Evolutionary conservation across 2,113 vertebrate genomes (phyloP), one percentile per base, ranked within the genome.

Genomic region (Taxidea taxus): DNA sequence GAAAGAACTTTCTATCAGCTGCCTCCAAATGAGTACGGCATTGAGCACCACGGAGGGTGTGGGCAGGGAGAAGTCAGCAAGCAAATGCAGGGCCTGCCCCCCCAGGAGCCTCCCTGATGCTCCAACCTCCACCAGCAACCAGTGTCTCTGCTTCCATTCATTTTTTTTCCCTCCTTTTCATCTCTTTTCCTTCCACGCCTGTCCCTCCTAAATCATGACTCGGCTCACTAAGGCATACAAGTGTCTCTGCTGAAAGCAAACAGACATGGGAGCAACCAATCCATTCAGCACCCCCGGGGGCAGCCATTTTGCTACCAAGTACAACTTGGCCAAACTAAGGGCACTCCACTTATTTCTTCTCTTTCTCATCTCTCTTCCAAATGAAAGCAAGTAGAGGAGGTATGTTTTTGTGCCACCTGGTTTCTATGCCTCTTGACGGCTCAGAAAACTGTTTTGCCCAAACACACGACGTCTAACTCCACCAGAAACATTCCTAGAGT

Each of bases 81-180:
- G n/a, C 70, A 23, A 49, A 64, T 2, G 4, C 56, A 18, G 34
- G 56, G 37, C 44, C 42, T 9, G 6, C 9, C 29, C 58, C 58
- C 23, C 44, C 16, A 14, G 49, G 15, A 8, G 51, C 29, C 62
- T 56, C 51, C 39, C 12, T 0, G 20, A 44, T 0, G 8, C 68
- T 20, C 18, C 2, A 0, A 51, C 70, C 37, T n/a, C n/a, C 4
- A 27, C 20, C 0, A 4, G 20, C 44, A 44, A 89, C 34, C 1
- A 1, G 49, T 3, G 20, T 56, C 78, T 20, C 75, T 51, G 54
- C 21, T 42, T 54, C 60, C 27, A 37, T 20, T 31, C 7, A 37
- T 1, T 13, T 87, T 37, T 37, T 25, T 21, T 2, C 66, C 44
- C 37, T 87, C 27, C 81, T 58, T 62, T 83, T 56, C 85, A 93